These are phyloP conservation scores for Silvanus unidentatus DNA, from an alignment of 2,888 invertebrate genomes.

Conservation along the genomic window DNA sequence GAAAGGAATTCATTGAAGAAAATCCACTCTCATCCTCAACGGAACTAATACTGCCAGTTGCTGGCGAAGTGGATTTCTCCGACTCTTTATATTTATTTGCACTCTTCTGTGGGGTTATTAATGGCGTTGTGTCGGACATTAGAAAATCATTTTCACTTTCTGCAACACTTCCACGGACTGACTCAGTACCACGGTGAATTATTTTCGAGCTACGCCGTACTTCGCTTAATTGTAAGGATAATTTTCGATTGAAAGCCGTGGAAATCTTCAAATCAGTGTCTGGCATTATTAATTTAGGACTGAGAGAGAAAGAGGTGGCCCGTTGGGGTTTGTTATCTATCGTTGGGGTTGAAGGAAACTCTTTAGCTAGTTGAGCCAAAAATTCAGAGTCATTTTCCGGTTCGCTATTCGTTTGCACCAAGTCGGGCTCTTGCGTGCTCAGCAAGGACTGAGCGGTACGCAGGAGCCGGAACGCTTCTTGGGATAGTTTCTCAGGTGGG, in stretches of 20 bases:
- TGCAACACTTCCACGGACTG: conserved; percentile 28
- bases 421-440: conserved; percentile 58
- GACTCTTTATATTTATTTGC: not conserved
- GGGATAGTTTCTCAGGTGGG: conserved; percentile 58
- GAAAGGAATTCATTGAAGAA: conserved; percentile 79
- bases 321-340: conserved; percentile 30
- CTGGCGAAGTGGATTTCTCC: conserved; percentile 27
- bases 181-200: conserved; percentile 14
- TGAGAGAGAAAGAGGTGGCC: conserved; percentile 37
- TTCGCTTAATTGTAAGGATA: conserved; percentile 38
- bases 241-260: conserved; percentile 39
- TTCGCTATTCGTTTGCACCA: conserved; percentile 40
- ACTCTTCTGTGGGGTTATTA: conserved; percentile 10
- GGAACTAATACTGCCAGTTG: conserved; percentile 39
- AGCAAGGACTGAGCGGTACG: conserved; percentile 61
- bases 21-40: conserved; percentile 80
- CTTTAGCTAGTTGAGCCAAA: conserved; percentile 40
- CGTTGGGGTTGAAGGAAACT: conserved; percentile 33
- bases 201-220: conserved; percentile 16
- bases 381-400: conserved; percentile 38
- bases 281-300: conserved; percentile 36
- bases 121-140: conserved; percentile 6
- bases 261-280: conserved; percentile 34
- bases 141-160: conserved; percentile 26
- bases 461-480: conserved; percentile 61